Conservation (phyloP, 2,113 vertebrate species). For the Elanus axillaris region DNA sequence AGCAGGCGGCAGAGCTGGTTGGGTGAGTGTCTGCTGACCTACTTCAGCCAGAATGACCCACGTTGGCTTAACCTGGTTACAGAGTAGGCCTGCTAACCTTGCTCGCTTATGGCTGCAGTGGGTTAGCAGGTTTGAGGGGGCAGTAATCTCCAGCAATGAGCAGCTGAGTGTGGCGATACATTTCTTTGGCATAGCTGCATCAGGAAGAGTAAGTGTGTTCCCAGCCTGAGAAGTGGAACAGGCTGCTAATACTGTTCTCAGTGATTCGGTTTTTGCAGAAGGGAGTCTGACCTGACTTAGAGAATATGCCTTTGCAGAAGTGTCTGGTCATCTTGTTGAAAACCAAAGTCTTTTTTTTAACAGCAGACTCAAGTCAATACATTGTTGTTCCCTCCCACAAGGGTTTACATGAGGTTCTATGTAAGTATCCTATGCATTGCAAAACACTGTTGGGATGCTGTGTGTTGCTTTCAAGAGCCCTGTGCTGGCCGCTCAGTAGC, state of each 20-base stretch:
- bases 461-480: neutral
- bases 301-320: fast-evolving
- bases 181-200: neutral
- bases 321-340: neutral
- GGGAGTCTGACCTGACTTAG: neutral
- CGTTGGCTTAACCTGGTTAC: neutral
- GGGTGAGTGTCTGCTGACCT: neutral
- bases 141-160: neutral
- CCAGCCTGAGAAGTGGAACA: neutral
- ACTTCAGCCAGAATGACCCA: neutral
- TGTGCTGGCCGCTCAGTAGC: neutral
- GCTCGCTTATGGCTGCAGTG: fast-evolving
- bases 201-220: neutral
- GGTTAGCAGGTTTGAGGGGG: neutral
- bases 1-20: neutral
- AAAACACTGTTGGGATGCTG: neutral
- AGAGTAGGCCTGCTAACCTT: neutral
- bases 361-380: neutral
- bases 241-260: neutral
- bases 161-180: neutral
- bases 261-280: neutral
- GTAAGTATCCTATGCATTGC: neutral
- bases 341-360: neutral
- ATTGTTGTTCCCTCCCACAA: neutral
- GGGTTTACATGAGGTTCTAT: neutral